A percentile compares a stretch with the other conserved stretches of the same genome.
These are phyloP conservation scores for Drosophila suzukii DNA, from an alignment of 1,140 invertebrate genomes.

Conservation along the genomic window DNA sequence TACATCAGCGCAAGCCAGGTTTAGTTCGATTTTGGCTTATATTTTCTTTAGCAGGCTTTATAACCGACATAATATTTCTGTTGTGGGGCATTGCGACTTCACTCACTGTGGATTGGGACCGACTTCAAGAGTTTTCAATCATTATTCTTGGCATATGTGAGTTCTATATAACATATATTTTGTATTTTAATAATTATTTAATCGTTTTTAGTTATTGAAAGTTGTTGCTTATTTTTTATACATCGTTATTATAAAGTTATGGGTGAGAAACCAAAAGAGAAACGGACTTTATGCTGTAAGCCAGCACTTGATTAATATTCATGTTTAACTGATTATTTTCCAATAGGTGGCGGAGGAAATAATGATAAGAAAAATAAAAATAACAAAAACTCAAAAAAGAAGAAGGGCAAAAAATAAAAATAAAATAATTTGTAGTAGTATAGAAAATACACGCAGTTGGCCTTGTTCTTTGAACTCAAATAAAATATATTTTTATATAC, in stretches of 20 bases:
- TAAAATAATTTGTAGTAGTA: neutral
- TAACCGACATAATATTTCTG: constrained; percentile 46
- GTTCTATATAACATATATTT: neutral
- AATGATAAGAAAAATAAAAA: constrained; percentile 11
- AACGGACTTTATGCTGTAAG: constrained; percentile 24
- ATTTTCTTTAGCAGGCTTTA: constrained; percentile 56
- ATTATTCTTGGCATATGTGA: constrained; percentile 59
- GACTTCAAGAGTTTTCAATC: constrained; percentile 40
- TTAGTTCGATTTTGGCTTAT: constrained; percentile 55
- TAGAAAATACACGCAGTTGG: neutral
- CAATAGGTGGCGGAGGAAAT: neutral
- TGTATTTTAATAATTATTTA: neutral
- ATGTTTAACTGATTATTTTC: neutral
- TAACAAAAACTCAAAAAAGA: constrained; percentile 35
- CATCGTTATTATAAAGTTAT: constrained; percentile 52
- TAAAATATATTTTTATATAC: constrained; percentile 8
- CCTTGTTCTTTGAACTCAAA: constrained; percentile 8
- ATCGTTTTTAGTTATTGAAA: constrained; percentile 46
- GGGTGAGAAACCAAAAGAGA: constrained; percentile 2
- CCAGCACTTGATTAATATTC: neutral
- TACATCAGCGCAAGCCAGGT: constrained; percentile 31
- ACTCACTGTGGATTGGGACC: constrained; percentile 49
- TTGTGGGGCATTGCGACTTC: constrained; percentile 50
- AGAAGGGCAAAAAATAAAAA: constrained; percentile 24
- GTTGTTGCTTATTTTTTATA: constrained; percentile 45